Conservation (phyloP, 2,888 invertebrate species). For the Meiosimyza decipiens region DNA sequence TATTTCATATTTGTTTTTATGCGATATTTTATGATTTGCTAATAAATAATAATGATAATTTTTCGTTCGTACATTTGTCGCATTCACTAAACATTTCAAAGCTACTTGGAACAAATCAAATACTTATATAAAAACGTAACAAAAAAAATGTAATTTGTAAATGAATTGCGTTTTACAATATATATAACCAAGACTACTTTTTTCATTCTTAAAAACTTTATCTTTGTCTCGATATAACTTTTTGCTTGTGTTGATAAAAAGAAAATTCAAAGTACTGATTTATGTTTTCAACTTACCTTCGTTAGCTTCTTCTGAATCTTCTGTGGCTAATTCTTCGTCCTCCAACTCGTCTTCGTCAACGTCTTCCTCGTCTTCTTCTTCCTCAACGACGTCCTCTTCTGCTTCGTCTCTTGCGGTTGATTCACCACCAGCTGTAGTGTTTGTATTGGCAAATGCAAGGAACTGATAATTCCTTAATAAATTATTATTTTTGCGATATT, state of each 20-base stretch:
- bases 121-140: too few species aligned
- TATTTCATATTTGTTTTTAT: too few species aligned
- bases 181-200: background rate
- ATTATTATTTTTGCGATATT: slow-evolving; percentile 51
- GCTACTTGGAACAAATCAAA: too few species aligned
- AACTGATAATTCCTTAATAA: slow-evolving; percentile 51
- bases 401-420: slow-evolving; percentile 53
- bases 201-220: slow-evolving; percentile 20
- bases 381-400: slow-evolving; percentile 46
- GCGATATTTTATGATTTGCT: too few species aligned
- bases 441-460: slow-evolving; percentile 40
- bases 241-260: too few species aligned
- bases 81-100: too few species aligned
- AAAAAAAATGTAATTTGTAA: too few species aligned
- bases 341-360: slow-evolving; percentile 47
- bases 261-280: background rate
- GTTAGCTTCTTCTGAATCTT: slow-evolving; percentile 48
- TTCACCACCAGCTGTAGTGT: slow-evolving; percentile 39
- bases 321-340: slow-evolving; percentile 49
- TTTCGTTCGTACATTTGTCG: too few species aligned
- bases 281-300: slow-evolving; percentile 42
- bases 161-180: too few species aligned
- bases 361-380: slow-evolving; percentile 48
- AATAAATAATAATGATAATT: too few species aligned
- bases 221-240: slow-evolving; percentile 19